Evolutionary conservation across 2,888 invertebrate species (phyloP).

Genomic region (Acanthoscelides obtectus): DNA sequence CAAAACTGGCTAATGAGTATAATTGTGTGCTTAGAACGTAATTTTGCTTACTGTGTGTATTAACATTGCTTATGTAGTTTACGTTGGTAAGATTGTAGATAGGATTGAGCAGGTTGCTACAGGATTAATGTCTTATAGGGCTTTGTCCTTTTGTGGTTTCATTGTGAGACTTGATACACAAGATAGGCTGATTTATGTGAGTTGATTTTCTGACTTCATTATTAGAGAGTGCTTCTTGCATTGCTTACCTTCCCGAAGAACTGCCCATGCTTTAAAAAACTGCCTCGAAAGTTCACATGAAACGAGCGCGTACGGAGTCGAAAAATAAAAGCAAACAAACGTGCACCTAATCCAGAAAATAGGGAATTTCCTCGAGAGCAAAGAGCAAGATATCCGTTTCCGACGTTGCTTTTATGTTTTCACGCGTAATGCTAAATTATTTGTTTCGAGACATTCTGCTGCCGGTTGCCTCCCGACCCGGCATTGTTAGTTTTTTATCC

Average conservation of each 20-base stretch:
- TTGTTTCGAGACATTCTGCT: neutral
- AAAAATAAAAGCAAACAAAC: neutral
- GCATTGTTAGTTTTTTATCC: neutral
- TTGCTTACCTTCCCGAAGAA: neutral
- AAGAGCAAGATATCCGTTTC: neutral
- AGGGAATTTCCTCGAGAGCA: neutral
- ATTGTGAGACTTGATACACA: no score
- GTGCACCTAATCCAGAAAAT: neutral
- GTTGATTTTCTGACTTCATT: no score
- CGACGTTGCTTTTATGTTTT: neutral
- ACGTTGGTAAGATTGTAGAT: no score
- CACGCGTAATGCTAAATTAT: neutral
- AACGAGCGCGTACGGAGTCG: neutral
- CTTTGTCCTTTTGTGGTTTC: no score
- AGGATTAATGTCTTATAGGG: no score
- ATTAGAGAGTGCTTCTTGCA: neutral
- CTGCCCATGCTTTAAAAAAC: neutral
- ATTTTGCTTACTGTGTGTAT: no score
- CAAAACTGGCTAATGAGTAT: no score
- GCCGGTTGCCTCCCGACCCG: neutral
- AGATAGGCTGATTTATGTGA: no score
- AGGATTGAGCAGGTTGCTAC: no score
- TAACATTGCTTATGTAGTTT: no score
- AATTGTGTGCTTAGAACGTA: no score
- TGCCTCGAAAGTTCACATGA: neutral